phyloP scores from a whole-genome alignment of 2,113 vertebrate genomes.

The Salminus brasiliensis region DNA sequence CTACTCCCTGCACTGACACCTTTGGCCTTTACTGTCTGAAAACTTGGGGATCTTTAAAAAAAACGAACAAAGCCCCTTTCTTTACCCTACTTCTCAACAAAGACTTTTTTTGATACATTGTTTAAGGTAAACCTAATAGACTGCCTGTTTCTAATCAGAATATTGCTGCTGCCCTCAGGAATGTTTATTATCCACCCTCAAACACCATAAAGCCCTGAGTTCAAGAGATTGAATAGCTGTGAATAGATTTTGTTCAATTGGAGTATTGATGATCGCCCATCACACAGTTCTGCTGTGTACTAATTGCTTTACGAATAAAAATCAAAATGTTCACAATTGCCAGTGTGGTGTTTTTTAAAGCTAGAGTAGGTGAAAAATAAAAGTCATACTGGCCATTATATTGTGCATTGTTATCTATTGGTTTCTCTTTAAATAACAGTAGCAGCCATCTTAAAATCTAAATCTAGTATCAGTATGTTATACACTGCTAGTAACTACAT shows the following conservation, averaged over 20 bases:
- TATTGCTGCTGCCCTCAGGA: conserved; percentile 27
- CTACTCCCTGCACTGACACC: conserved; percentile 50
- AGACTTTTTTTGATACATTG: conserved; percentile 32
- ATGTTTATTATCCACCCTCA: conserved; percentile 55
- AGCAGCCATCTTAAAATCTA: neutral
- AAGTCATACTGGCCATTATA: neutral
- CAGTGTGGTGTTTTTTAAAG: conserved; percentile 4
- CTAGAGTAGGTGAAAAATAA: neutral
- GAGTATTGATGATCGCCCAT: conserved; percentile 62
- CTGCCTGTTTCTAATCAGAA: neutral
- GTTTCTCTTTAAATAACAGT: neutral
- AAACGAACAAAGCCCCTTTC: conserved; percentile 13
- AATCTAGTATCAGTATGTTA: neutral
- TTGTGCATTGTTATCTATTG: neutral
- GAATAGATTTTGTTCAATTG: conserved; percentile 70
- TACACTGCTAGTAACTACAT: no score
- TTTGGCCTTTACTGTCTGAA: conserved; percentile 75
- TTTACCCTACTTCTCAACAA: neutral
- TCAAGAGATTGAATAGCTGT: conserved; percentile 13
- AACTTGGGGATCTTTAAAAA: conserved; percentile 61
- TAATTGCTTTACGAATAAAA: conserved; percentile 71
- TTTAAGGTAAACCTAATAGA: neutral
- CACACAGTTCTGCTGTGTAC: conserved; percentile 76
- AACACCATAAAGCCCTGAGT: conserved; percentile 34
- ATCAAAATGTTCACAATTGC: conserved; percentile 44